These are phyloP conservation scores for Cataglyphis hispanica DNA, from an alignment of 1,140 invertebrate species.

Conservation along the genomic window DNA sequence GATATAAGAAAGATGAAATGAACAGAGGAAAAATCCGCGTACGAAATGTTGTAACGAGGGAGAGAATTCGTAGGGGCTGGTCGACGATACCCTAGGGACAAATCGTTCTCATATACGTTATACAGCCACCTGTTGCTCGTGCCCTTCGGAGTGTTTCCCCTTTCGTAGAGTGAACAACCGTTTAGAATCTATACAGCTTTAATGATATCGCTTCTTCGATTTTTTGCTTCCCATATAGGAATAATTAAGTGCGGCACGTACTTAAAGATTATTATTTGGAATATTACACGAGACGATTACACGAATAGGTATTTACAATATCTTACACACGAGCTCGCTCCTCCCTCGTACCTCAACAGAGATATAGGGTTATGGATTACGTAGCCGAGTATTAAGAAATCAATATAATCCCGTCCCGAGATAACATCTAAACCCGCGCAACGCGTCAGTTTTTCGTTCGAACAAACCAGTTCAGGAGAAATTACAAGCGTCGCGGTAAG, in stretches of 20 bases:
- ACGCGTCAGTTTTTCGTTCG: constrained; percentile 26
- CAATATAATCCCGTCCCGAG: constrained; percentile 23
- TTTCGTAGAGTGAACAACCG: constrained; percentile 31
- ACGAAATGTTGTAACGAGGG: constrained; percentile 30
- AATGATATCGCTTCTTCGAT: background rate
- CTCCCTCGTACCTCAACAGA: background rate
- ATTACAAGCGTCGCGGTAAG: constrained; percentile 50
- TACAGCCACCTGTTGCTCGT: constrained; percentile 72
- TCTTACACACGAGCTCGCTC: constrained; percentile 26
- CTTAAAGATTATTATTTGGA: background rate
- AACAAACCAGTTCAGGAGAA: constrained; percentile 33
- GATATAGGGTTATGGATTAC: constrained; percentile 28
- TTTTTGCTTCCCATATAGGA: background rate
- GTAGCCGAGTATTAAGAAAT: constrained; percentile 59
- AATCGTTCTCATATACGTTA: constrained; percentile 65
- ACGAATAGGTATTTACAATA: constrained; percentile 18
- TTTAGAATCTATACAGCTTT: constrained; percentile 22
- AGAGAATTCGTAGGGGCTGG: constrained; percentile 49
- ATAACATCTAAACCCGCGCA: constrained; percentile 24
- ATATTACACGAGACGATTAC: constrained; percentile 38
- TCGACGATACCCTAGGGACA: constrained; percentile 68
- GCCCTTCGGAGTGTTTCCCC: background rate
- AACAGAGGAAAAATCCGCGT: constrained; percentile 56
- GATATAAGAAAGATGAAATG: constrained; percentile 23
- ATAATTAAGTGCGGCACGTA: background rate